phyloP scores from a whole-genome alignment of 2,113 vertebrate genomes.

The Mobula birostris region DNA sequence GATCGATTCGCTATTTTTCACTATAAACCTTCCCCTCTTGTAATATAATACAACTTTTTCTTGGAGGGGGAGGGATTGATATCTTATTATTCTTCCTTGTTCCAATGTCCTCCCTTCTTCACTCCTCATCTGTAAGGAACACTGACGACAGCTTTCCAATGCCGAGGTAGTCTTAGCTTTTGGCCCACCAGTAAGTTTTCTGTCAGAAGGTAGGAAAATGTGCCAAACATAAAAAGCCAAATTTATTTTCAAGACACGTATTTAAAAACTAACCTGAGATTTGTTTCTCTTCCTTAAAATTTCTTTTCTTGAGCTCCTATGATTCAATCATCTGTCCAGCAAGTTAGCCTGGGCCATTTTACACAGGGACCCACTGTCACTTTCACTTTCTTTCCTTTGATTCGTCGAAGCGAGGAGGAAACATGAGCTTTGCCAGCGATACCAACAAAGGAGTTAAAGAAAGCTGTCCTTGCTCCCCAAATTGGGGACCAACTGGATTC shows the following conservation, averaged over 20 bases:
- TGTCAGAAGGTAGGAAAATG: background rate
- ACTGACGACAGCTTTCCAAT: background rate
- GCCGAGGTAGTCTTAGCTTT: background rate
- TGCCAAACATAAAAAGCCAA: background rate
- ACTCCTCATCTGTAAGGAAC: background rate
- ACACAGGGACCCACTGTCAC: background rate
- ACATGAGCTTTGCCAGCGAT: background rate
- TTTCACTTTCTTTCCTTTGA: background rate
- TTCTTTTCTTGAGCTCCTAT: background rate
- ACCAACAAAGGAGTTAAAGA: background rate
- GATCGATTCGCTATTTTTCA: slow-evolving; percentile 22
- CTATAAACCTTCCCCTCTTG: background rate
- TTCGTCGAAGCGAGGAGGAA: background rate
- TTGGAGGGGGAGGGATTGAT: background rate
- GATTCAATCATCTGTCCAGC: background rate
- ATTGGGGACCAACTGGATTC: background rate
- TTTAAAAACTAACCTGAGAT: background rate
- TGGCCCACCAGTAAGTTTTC: background rate
- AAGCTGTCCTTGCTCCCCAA: background rate
- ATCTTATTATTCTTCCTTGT: background rate
- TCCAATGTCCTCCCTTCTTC: background rate
- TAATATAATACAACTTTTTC: background rate
- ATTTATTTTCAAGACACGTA: slow-evolving; percentile 43
- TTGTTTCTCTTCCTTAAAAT: background rate
- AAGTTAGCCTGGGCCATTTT: background rate